Conservation (phyloP, 2,797 vertebrate species). For the Dendrocincla tyrannina region DNA sequence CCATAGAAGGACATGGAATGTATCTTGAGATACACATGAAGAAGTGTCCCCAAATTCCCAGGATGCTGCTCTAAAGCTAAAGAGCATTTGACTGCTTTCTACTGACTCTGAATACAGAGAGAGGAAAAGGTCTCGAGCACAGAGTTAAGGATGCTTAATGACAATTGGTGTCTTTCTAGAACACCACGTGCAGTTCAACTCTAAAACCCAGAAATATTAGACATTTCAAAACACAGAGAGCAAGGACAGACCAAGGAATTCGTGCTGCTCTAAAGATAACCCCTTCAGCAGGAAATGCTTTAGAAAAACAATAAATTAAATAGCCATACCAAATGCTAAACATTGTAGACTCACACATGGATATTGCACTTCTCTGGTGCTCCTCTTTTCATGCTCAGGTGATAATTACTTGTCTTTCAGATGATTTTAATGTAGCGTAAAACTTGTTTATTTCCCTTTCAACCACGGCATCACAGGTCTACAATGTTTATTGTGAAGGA, state of each 20-base stretch:
- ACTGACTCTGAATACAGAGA: not conserved
- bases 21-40: not conserved
- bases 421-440: not conserved
- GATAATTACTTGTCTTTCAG: not conserved
- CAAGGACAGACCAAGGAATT: not conserved
- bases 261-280: not conserved
- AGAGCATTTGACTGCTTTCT: not conserved
- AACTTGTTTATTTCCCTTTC: not conserved
- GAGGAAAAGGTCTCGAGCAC: not conserved
- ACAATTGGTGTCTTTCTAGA: not conserved
- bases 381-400: not conserved
- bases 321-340: not conserved
- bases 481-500: not conserved
- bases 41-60: not conserved
- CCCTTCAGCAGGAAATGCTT: not conserved
- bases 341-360: not conserved
- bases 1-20: fast-evolving
- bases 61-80: not conserved
- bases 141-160: not conserved
- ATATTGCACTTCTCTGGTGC: not conserved
- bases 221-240: not conserved
- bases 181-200: not conserved
- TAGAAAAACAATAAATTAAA: not conserved
- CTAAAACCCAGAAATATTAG: not conserved
- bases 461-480: not conserved